Evolutionary conservation across 1,140 invertebrate species (phyloP).

Genomic region (Colletes latitarsis): DNA sequence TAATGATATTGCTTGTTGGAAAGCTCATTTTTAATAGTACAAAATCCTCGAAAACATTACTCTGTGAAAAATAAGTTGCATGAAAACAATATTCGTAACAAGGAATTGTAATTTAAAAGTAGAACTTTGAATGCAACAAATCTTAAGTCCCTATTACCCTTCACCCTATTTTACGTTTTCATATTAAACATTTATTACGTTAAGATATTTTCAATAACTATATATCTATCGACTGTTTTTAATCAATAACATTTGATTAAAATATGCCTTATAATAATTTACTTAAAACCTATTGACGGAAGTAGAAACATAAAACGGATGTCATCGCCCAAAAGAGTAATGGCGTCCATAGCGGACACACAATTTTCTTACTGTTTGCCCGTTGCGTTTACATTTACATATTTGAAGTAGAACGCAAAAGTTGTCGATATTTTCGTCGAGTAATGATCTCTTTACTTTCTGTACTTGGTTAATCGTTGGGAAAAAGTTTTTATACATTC

Average conservation of each 20-base stretch:
- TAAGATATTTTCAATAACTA: neutral
- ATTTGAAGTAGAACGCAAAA: neutral
- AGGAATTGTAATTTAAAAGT: neutral
- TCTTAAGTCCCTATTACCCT: conserved; percentile 13
- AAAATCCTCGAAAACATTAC: neutral
- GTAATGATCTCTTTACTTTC: neutral
- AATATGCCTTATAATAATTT: neutral
- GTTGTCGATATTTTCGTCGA: neutral
- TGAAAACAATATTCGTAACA: no score
- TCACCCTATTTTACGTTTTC: neutral
- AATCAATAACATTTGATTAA: neutral
- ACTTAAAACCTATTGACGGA: conserved; percentile 32
- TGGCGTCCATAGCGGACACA: conserved; percentile 47
- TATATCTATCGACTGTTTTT: neutral
- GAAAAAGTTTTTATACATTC: neutral
- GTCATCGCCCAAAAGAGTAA: conserved; percentile 51
- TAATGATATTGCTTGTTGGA: neutral
- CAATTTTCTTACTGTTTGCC: conserved; percentile 39
- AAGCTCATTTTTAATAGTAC: neutral
- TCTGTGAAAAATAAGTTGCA: no score
- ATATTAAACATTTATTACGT: no score
- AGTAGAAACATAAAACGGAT: conserved; percentile 51
- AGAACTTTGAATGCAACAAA: no score
- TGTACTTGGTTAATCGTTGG: neutral
- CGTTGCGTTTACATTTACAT: conserved; percentile 19